These are phyloP conservation scores for Carassius auratus DNA, from an alignment of 2,113 vertebrate genomes.

Conservation along the genomic window DNA sequence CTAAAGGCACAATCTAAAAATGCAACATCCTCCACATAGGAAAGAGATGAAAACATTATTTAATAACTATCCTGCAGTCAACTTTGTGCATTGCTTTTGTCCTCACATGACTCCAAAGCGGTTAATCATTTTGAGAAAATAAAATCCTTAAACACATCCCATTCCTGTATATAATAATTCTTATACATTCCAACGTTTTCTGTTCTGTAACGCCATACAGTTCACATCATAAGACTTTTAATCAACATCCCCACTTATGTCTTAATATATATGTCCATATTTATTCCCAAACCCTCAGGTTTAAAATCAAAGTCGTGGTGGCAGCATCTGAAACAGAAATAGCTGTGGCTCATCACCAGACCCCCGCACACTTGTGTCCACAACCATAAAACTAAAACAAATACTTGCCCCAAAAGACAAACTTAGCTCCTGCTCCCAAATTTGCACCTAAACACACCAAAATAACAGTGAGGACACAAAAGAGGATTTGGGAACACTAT, in stretches of 20 bases:
- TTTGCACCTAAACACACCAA: slow-evolving; percentile 11
- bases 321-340: slow-evolving; percentile 11
- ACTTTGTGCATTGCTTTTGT: slow-evolving; percentile 57
- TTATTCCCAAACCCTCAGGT: background rate
- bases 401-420: slow-evolving; percentile 30
- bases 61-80: slow-evolving; percentile 39
- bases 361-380: background rate
- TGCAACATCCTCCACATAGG: slow-evolving; percentile 4
- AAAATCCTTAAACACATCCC: slow-evolving; percentile 41
- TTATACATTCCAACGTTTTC: slow-evolving; percentile 24
- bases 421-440: slow-evolving; percentile 12
- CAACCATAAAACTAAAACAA: slow-evolving; percentile 6
- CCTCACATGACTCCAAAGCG: slow-evolving; percentile 46
- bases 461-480: slow-evolving; percentile 31
- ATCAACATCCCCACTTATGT: slow-evolving; percentile 12
- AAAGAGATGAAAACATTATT: slow-evolving; percentile 25
- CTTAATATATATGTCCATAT: background rate
- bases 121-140: slow-evolving; percentile 54
- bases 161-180: slow-evolving; percentile 38
- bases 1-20: slow-evolving; percentile 43
- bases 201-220: background rate
- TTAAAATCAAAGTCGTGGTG: background rate
- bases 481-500: background rate
- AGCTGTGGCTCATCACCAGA: background rate
- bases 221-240: slow-evolving; percentile 27